Conservation (phyloP, 92 coral and sea anemone species). For the Actinernus sp. region DNA sequence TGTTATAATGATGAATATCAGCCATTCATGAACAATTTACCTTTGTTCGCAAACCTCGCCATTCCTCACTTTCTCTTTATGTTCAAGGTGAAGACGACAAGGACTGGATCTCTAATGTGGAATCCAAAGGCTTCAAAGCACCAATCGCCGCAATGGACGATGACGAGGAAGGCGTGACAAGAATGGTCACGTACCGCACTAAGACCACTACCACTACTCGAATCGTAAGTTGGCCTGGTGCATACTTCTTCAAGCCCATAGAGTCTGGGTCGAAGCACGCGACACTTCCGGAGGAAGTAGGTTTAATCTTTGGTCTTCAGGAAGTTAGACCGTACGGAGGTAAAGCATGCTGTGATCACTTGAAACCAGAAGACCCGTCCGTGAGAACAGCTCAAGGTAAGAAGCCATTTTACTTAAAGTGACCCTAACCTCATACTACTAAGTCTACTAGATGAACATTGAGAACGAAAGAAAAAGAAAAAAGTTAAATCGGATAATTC, state of each 20-base stretch:
- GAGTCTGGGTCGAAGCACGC: constrained; percentile 17
- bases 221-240: constrained; percentile 49
- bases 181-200: constrained; percentile 63
- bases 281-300: constrained; percentile 33
- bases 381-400: constrained; percentile 67
- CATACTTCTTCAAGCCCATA: constrained; percentile 39
- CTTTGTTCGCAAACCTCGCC: too few species aligned
- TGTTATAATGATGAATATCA: too few species aligned
- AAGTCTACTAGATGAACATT: too few species aligned
- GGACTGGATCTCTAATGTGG: constrained; percentile 38
- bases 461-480: too few species aligned
- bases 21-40: too few species aligned
- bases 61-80: too few species aligned
- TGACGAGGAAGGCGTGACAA: constrained; percentile 57
- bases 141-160: constrained; percentile 49
- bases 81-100: constrained; percentile 44
- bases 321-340: constrained; percentile 34
- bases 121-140: constrained; percentile 37
- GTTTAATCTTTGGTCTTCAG: constrained; percentile 24
- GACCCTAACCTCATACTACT: too few species aligned
- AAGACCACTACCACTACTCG: constrained; percentile 46
- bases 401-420: not conserved
- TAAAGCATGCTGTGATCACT: constrained; percentile 66
- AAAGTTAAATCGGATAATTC: too few species aligned
- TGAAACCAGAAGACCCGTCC: constrained; percentile 64